A percentile compares a stretch with the other conserved stretches of the same genome.
Evolutionary conservation across 2,888 invertebrate species (phyloP).

Genomic region (Platynereis dumerilii): DNA sequence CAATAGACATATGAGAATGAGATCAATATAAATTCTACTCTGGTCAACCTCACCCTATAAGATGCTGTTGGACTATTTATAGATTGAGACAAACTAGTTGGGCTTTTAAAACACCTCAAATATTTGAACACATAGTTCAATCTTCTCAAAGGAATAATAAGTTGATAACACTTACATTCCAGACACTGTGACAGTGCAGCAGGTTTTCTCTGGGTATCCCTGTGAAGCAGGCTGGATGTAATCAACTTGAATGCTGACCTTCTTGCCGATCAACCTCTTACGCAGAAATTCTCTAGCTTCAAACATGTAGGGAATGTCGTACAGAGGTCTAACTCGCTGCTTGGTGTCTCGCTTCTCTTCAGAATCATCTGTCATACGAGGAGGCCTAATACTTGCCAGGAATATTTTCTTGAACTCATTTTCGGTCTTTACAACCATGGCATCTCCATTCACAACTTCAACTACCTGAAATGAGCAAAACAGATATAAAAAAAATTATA

Average conservation of each 20-base stretch:
- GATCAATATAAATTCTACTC: too few relatives aligned
- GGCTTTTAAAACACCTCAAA: too few relatives aligned
- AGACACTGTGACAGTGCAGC: constrained; percentile 88
- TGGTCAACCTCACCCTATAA: too few relatives aligned
- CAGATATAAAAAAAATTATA: too few relatives aligned
- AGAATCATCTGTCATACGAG: constrained; percentile 67
- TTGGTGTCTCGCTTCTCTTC: constrained; percentile 34
- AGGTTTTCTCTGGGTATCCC: constrained; percentile 85
- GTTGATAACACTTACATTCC: constrained; percentile 71
- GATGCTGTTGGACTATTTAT: too few relatives aligned
- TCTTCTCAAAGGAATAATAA: neutral
- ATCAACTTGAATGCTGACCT: constrained; percentile 84
- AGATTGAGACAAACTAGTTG: too few relatives aligned
- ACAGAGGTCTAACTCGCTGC: constrained; percentile 74
- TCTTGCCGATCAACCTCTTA: constrained; percentile 91
- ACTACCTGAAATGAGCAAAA: constrained; percentile 55
- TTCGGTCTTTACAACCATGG: constrained; percentile 83
- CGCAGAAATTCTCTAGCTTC: constrained; percentile 97
- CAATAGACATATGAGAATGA: constrained; percentile 43
- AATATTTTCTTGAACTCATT: constrained; percentile 88
- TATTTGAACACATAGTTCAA: too few relatives aligned
- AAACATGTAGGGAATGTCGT: constrained; percentile 98
- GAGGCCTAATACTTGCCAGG: constrained; percentile 93
- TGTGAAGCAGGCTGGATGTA: constrained; percentile 96
- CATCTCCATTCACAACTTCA: constrained; percentile 94